A percentile compares a stretch with the other conserved stretches of the same genome.
phyloP scores from a whole-genome alignment of 2,888 invertebrate species.

The Cheilosia vernalis region DNA sequence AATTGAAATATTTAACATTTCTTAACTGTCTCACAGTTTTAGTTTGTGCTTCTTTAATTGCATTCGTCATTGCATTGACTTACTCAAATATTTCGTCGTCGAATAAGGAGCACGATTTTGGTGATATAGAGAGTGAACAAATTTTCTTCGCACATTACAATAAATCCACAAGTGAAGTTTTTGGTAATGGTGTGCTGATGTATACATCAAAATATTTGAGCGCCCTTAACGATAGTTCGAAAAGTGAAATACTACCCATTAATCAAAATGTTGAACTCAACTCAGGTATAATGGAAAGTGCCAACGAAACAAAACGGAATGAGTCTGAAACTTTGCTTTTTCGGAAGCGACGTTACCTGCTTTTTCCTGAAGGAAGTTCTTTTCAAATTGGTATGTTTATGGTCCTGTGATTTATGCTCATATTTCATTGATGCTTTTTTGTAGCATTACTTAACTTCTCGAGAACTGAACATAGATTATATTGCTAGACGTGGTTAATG shows the following conservation, averaged over 20 bases:
- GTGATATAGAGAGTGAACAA: neutral
- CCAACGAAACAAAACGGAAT: constrained; percentile 30
- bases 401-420: neutral
- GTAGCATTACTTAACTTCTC: no score
- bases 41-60: constrained; percentile 1
- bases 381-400: constrained; percentile 81
- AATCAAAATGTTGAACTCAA: constrained; percentile 2
- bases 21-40: neutral
- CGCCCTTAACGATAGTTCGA: neutral
- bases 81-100: neutral
- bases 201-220: constrained; percentile 1
- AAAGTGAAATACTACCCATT: constrained; percentile 6
- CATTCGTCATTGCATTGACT: neutral
- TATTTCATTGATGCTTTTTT: neutral
- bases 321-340: constrained; percentile 75
- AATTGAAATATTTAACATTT: neutral
- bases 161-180: neutral
- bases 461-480: no score
- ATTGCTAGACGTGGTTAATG: neutral
- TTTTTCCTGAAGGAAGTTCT: constrained; percentile 84
- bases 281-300: constrained; percentile 8
- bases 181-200: neutral
- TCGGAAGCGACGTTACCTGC: constrained; percentile 84
- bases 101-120: neutral
- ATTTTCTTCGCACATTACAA: neutral